phyloP scores from a whole-genome alignment of 2,888 invertebrate species.

The Trissolcus brochymenae region DNA sequence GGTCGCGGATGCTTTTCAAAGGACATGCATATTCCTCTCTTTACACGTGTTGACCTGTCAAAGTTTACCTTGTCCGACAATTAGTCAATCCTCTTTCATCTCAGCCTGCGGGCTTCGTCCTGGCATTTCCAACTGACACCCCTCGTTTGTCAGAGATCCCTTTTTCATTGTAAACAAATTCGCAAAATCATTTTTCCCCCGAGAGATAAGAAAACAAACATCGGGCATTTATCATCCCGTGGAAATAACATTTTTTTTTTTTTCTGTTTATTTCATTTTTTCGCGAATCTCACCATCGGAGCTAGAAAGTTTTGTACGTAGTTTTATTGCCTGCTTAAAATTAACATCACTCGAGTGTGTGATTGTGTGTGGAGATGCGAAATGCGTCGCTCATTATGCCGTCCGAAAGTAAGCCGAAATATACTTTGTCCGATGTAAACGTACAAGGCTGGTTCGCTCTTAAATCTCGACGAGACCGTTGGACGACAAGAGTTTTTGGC shows the following conservation, averaged over 20 bases:
- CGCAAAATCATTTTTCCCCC: neutral
- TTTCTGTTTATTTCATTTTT: neutral
- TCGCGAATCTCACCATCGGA: neutral
- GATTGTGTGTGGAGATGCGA: too few relatives aligned
- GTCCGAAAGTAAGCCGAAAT: too few relatives aligned
- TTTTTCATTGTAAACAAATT: conserved; percentile 9
- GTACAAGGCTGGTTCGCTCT: neutral
- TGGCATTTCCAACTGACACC: conserved; percentile 19
- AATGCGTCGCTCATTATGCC: too few relatives aligned
- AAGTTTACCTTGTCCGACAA: conserved; percentile 54
- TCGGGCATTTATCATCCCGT: too few relatives aligned
- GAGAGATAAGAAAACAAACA: neutral
- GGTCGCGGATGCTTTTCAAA: conserved; percentile 44
- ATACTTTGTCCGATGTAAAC: too few relatives aligned
- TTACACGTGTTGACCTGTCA: conserved; percentile 55
- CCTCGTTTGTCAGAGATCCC: conserved; percentile 29
- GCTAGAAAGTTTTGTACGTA: too few relatives aligned
- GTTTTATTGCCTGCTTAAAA: too few relatives aligned
- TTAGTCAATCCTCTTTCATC: conserved; percentile 51
- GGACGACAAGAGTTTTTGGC: too few relatives aligned
- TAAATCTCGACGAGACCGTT: too few relatives aligned
- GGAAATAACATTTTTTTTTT: too few relatives aligned
- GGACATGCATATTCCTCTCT: conserved; percentile 50
- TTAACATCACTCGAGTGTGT: too few relatives aligned
- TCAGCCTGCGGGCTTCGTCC: conserved; percentile 25